Base-by-base conservation (phyloP, 2,797 vertebrate species). In the Chromis chromis region DNA sequence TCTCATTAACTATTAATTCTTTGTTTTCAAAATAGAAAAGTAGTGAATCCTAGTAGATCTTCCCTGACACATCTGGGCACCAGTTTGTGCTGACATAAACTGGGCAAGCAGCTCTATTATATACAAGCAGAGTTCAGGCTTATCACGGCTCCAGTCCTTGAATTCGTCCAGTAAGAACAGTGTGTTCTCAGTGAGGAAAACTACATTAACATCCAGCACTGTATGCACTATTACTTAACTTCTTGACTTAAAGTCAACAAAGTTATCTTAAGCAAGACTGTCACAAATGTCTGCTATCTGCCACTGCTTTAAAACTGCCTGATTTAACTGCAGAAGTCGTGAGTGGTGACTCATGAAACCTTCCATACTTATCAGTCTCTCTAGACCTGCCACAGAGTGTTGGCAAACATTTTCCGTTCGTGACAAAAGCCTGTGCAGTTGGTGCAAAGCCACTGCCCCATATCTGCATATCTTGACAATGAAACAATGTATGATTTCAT, bases 401-500 rank as follows among this genome's bases (percentile, higher is more conserved):
- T 65, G 39, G 64, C 83, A 83, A 86, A 82, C 59, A 61, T 62
- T 79, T 80, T 76, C 61, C 74, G 70, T 67, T 65, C 21, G 16
- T 71, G 75, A 90, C 82, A 83, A 79, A 12, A 50, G 58, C 7
- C 8, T 46, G 56, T 55, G 33, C 50, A 65, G 64, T 33, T 54
- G 66, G 57, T 65, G 69, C 48, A 65, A 65, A 72, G 71, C 64
- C 49, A 46, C n/a, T 28, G 76, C 70, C 56, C 74, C 44, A 64
- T 74, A 71, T 79, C 86, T 86, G 68, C 62, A 65, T 80, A 71
- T 61, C 48, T 67, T 72, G 21, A 83, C 82, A 85, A 78, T 64
- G 81, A 86, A 69, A 71, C 76, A 64, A 86, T 81, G 66, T 66
- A 67, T 28, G 65, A 86, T 69, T 89, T 81, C 74, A 84, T 68